Base-by-base conservation (phyloP, 2,888 invertebrate genomes). In the Habrosyne pyritoides region DNA sequence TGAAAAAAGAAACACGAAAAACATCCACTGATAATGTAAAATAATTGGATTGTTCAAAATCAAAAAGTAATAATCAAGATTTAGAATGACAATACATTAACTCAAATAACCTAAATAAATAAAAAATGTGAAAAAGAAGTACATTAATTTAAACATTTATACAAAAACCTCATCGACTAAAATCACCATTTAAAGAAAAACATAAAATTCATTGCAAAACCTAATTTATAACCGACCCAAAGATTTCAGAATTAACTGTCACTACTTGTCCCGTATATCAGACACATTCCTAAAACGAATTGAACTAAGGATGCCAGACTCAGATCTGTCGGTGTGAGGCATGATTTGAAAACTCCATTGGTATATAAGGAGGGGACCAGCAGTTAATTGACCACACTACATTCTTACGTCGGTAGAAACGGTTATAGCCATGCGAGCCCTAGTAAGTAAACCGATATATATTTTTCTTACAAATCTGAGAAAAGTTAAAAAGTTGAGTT, bases 361-460 rank as follows among this genome's bases (percentile, higher is more conserved):
- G 86, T 90, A 90, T 90, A 90, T 75, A 91, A 90, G 86, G 81
- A 77, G 78, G 65, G 68, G 61, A 47, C 24, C 55, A 70, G 65
- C 69, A 59, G 53, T 53, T 75, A 71, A 79, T 81, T 77, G 77
- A 71, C 63, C 85, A 89, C 64, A 86, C 78, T 63, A 72, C 81
- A 83, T 81, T 79, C 81, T 75, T 76, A 69, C 71, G 69, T 59
- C 81, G 68, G 61, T 68, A 67, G 71, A 66, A 61, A 71, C 83
- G 69, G 83, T 68, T 42, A 42, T 61, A 78, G 74, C 73, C 84
- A 91, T 91, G 91, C 82, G 80, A 67, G 75, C 73, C 63, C 70
- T 89, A 60, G 91, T 91, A 61, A 91, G 90, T 89, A 67, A 33
- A 28, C 10, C n/a, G 10, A 47, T 30, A n/a, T 21, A 53, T 57